Conservation (phyloP, 2,888 invertebrate genomes). For the Pterobdella sp. region DNA sequence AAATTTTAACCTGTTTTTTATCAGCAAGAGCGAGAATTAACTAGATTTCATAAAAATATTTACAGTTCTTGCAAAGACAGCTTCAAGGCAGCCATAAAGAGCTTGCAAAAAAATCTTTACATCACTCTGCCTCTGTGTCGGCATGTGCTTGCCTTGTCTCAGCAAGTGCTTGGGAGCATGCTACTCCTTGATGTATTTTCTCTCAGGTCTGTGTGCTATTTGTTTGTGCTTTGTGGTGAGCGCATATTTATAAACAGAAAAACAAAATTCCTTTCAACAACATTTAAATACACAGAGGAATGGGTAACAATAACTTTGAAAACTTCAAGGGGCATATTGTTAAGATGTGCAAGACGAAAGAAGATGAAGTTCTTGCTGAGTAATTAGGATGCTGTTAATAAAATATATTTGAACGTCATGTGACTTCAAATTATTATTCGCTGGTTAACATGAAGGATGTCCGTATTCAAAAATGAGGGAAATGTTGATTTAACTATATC, state of each 20-base stretch:
- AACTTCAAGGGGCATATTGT: slow-evolving; percentile 47
- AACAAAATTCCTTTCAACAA: slow-evolving; percentile 44
- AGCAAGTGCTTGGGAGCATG: slow-evolving; percentile 45
- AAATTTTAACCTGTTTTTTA: too few species aligned
- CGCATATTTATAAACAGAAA: neutral
- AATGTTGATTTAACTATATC: slow-evolving; percentile 8
- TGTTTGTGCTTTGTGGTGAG: neutral
- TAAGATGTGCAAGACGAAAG: slow-evolving; percentile 49
- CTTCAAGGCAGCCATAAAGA: slow-evolving; percentile 42
- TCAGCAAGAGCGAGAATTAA: too few species aligned
- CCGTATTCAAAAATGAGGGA: neutral
- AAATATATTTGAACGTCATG: neutral
- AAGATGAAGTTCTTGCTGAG: slow-evolving; percentile 49
- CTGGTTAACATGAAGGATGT: too few species aligned
- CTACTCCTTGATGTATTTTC: slow-evolving; percentile 16
- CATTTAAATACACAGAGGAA: slow-evolving; percentile 45
- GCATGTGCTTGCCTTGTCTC: slow-evolving; percentile 49
- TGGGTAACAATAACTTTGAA: slow-evolving; percentile 51
- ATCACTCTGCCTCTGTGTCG: slow-evolving; percentile 49
- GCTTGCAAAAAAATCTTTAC: slow-evolving; percentile 45
- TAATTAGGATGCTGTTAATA: neutral
- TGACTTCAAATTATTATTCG: too few species aligned
- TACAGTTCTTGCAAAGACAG: too few species aligned
- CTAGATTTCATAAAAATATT: too few species aligned
- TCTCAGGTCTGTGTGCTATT: slow-evolving; percentile 2